Percentiles rank a stretch among this genome's conserved stretches.
These are phyloP conservation scores for Plodia interpunctella DNA, from an alignment of 1,140 invertebrate species.

Conservation along the genomic window DNA sequence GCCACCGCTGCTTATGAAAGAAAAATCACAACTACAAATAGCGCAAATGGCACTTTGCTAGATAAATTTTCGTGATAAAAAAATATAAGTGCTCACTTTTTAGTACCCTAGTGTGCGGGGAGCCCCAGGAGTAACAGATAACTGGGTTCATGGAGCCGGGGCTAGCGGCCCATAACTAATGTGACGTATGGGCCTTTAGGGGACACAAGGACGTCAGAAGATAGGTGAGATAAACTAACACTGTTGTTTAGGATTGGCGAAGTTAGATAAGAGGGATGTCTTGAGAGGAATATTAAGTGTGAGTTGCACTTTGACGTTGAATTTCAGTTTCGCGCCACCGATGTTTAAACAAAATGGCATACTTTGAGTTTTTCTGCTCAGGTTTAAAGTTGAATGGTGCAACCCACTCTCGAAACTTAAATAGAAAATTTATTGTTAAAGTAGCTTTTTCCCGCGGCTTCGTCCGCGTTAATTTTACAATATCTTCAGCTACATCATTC, in stretches of 20 bases:
- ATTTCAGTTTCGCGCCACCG: no score
- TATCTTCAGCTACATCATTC: no score
- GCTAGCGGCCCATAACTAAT: constrained; percentile 28
- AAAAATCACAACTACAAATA: background rate
- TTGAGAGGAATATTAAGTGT: no score
- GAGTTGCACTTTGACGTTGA: no score
- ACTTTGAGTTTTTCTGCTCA: no score
- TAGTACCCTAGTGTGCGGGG: constrained; percentile 16
- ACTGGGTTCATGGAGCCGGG: constrained; percentile 25
- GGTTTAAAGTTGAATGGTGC: no score
- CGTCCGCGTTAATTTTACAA: no score
- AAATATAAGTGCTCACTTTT: constrained; percentile 15
- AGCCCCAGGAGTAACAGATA: constrained; percentile 20
- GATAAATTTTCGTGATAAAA: constrained; percentile 13
- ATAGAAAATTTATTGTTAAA: no score
- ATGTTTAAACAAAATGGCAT: no score
- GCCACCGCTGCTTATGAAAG: background rate
- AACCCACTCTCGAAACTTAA: no score
- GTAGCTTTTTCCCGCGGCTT: no score
- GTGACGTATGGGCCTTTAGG: constrained; percentile 30
- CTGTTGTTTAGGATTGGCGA: background rate
- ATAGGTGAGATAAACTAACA: background rate
- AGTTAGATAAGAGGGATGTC: no score
- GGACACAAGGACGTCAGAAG: constrained; percentile 19
- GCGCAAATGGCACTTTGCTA: background rate